phyloP scores from a whole-genome alignment of 2,797 vertebrate species.

The Cryptoblepharus egeriae region DNA sequence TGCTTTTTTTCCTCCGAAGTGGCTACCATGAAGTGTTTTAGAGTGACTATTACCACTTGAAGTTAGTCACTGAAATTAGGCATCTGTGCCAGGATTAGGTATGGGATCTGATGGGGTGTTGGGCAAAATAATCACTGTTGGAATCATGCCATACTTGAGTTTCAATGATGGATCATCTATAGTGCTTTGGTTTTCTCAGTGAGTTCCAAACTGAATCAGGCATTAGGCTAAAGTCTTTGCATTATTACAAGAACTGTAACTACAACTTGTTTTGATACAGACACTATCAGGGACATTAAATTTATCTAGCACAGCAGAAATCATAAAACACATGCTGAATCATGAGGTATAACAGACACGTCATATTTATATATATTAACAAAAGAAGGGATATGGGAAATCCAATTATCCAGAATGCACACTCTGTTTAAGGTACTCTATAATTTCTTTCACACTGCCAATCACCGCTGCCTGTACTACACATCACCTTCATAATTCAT shows the following conservation, averaged over 20 bases:
- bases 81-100: too few species aligned
- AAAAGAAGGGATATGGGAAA: neutral
- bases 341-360: neutral
- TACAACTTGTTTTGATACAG: neutral
- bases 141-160: neutral
- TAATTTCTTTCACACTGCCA: conserved; percentile 13
- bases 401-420: conserved; percentile 20
- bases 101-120: too few species aligned
- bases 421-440: neutral
- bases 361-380: neutral
- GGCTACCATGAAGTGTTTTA: too few species aligned
- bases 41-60: too few species aligned
- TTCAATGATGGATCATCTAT: neutral
- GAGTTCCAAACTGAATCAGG: neutral
- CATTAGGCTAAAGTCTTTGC: neutral
- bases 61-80: too few species aligned
- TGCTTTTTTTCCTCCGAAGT: too few species aligned
- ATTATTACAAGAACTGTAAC: neutral
- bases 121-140: too few species aligned
- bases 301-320: neutral
- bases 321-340: conserved; percentile 17
- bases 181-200: neutral
- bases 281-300: conserved; percentile 13
- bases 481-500: neutral
- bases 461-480: neutral